These are phyloP conservation scores for Polydesmus complanatus DNA, from an alignment of 2,888 invertebrate genomes.

Conservation along the genomic window DNA sequence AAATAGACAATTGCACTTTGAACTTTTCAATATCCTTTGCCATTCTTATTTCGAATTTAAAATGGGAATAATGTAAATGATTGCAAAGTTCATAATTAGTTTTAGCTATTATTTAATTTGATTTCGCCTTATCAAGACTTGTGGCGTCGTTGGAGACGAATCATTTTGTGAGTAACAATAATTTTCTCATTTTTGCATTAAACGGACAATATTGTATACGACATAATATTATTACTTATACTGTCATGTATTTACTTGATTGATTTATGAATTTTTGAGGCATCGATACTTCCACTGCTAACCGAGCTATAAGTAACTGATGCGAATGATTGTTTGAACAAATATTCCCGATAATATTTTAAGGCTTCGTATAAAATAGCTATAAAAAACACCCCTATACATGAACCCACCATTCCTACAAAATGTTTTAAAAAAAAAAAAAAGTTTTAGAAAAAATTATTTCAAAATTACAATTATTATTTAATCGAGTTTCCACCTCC, in stretches of 20 bases:
- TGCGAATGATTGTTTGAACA: conserved; percentile 76
- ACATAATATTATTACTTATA: not conserved
- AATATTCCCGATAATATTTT: conserved; percentile 71
- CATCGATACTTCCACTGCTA: conserved; percentile 37
- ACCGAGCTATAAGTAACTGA: conserved; percentile 72
- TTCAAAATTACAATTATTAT: not conserved
- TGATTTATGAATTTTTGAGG: conserved; percentile 23
- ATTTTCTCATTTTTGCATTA: not conserved
- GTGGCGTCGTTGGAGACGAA: too few relatives aligned
- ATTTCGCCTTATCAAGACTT: too few relatives aligned
- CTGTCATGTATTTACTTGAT: not conserved
- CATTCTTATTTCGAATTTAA: too few relatives aligned
- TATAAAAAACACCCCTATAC: conserved; percentile 79
- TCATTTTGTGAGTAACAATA: too few relatives aligned
- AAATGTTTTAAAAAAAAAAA: not conserved
- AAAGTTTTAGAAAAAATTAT: not conserved
- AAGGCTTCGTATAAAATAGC: conserved; percentile 90
- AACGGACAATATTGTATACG: not conserved
- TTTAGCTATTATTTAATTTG: too few relatives aligned
- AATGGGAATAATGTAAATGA: too few relatives aligned
- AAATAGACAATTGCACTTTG: too few relatives aligned
- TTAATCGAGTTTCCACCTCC: not conserved
- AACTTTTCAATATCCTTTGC: too few relatives aligned
- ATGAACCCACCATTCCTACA: conserved; percentile 66
- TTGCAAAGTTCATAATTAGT: too few relatives aligned